A percentile compares a stretch with the other conserved stretches of the same genome.
phyloP scores from a whole-genome alignment of 2,888 invertebrate genomes.

The Noctua pronuba region DNA sequence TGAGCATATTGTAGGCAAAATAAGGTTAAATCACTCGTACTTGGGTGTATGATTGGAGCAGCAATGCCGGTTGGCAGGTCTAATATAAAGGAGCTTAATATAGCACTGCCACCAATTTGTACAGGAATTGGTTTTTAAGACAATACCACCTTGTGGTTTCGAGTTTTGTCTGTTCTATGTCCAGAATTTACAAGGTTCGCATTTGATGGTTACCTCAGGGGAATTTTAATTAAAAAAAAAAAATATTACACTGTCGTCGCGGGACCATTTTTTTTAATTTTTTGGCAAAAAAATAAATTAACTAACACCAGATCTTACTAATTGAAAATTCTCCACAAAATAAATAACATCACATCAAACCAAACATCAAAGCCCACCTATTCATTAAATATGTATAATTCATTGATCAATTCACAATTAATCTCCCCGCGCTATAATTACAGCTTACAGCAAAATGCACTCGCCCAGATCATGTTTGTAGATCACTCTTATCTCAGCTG shows the following conservation, averaged over 20 bases:
- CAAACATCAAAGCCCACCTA: conserved; percentile 32
- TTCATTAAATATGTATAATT: conserved; percentile 51
- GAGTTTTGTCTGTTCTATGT: not conserved
- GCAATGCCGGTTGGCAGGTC: not conserved
- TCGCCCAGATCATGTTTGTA: conserved; percentile 61
- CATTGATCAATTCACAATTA: conserved; percentile 66
- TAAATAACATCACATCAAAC: conserved; percentile 1
- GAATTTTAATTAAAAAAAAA: no score
- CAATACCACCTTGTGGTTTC: not conserved
- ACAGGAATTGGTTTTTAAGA: not conserved
- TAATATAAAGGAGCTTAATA: not conserved
- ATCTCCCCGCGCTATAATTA: conserved; percentile 62
- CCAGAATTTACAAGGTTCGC: not conserved
- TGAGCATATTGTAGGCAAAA: not conserved
- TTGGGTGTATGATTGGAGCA: not conserved
- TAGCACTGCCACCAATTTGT: not conserved
- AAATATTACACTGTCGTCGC: no score
- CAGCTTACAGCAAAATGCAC: conserved; percentile 69
- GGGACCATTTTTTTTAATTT: not conserved
- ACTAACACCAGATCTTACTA: not conserved
- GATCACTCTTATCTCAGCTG: conserved; percentile 60
- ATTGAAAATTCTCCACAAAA: not conserved
- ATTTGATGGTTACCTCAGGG: not conserved
- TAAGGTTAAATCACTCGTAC: not conserved
- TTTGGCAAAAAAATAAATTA: not conserved